A percentile compares a stretch with the other conserved stretches of the same genome.
Conservation (phyloP, 2,888 invertebrate genomes). For the Aplocera efformata region DNA sequence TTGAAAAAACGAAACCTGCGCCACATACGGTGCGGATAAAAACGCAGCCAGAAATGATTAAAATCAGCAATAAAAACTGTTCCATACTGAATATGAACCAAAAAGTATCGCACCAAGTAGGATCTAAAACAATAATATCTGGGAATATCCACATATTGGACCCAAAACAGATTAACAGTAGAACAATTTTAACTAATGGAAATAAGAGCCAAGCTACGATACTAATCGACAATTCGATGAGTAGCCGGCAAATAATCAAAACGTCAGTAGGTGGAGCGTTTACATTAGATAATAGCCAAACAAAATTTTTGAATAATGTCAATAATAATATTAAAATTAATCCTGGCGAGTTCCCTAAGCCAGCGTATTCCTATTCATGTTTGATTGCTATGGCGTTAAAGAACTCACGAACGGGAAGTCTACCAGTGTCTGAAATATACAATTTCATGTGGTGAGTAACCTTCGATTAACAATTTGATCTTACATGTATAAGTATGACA, state of each 20-base stretch:
- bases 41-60: conserved; percentile 65
- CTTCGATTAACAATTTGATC: conserved; percentile 28
- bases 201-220: conserved; percentile 74
- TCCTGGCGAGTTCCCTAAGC: conserved; percentile 91
- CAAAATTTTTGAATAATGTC: conserved; percentile 59
- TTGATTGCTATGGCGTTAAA: conserved; percentile 98
- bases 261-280: conserved; percentile 65
- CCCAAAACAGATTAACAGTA: conserved; percentile 64
- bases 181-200: conserved; percentile 72
- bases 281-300: conserved; percentile 63
- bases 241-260: conserved; percentile 73
- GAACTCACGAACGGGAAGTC: conserved; percentile 95
- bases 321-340: conserved; percentile 54
- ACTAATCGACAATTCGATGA: conserved; percentile 72
- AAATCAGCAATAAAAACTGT: conserved; percentile 70
- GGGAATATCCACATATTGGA: conserved; percentile 78
- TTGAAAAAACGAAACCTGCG: conserved; percentile 60
- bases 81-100: conserved; percentile 71
- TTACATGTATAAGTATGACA: conserved; percentile 1
- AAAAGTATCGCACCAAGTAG: conserved; percentile 67
- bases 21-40: conserved; percentile 69
- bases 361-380: conserved; percentile 98
- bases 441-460: conserved; percentile 96
- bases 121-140: conserved; percentile 75
- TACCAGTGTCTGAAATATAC: conserved; percentile 99